Percentiles rank a stretch among this genome's conserved stretches.
Conservation (phyloP, 2,797 vertebrate species). For the Dryobates pubescens region DNA sequence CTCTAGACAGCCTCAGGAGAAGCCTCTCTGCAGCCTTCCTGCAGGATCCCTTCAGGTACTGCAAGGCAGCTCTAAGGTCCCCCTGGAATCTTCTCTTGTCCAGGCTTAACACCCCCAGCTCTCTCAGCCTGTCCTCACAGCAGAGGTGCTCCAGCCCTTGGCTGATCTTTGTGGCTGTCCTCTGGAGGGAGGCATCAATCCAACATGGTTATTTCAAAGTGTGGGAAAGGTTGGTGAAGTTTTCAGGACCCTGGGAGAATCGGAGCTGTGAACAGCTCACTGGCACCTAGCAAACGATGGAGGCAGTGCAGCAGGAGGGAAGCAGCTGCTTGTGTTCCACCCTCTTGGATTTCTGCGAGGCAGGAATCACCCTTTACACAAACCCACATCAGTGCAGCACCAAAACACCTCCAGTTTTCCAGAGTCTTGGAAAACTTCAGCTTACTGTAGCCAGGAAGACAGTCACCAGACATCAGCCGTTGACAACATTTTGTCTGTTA, state of each 20-base stretch:
- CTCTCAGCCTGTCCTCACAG: too few species aligned
- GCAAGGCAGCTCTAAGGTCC: too few species aligned
- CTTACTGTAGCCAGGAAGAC: not conserved
- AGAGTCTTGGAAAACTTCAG: not conserved
- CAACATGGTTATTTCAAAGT: rapidly evolving
- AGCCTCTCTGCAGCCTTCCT: too few species aligned
- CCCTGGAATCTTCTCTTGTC: too few species aligned
- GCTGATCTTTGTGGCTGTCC: too few species aligned
- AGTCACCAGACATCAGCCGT: not conserved
- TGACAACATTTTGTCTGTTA: not conserved
- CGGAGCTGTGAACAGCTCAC: rapidly evolving
- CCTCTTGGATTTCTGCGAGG: not conserved
- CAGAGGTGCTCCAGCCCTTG: too few species aligned
- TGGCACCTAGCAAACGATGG: rapidly evolving
- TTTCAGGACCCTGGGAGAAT: not conserved
- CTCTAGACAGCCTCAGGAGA: too few species aligned
- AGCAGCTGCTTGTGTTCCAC: rapidly evolving
- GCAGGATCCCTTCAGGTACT: too few species aligned
- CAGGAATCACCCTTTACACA: not conserved
- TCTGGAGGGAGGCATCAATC: not conserved
- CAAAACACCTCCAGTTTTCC: not conserved
- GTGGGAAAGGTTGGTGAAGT: not conserved
- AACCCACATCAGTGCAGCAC: not conserved
- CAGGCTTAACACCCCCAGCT: too few species aligned
- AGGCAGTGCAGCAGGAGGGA: not conserved